phyloP scores from a whole-genome alignment of 35 echinoderm and acorn worm genomes.

The Hemicentrotus pulcherrimus region DNA sequence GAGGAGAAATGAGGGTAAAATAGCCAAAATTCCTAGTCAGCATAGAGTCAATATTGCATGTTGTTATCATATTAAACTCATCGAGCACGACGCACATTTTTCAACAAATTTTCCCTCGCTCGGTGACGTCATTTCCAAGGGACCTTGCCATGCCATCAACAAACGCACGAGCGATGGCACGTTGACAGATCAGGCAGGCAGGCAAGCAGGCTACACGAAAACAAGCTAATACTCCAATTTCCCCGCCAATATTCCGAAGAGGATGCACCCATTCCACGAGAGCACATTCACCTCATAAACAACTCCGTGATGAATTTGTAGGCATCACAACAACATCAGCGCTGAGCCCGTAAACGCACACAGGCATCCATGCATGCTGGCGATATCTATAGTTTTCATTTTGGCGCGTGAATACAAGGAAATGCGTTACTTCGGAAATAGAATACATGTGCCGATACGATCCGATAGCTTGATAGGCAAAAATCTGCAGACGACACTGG shows the following conservation, averaged over 20 bases:
- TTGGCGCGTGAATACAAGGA: background rate
- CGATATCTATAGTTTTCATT: background rate
- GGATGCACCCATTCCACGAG: background rate
- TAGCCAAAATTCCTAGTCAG: no score
- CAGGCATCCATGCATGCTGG: background rate
- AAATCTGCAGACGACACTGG: background rate
- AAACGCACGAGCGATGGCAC: background rate
- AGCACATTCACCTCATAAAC: background rate
- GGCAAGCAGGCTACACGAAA: background rate
- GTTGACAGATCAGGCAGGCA: background rate
- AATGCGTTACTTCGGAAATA: background rate
- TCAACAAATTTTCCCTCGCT: background rate
- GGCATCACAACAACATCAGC: background rate
- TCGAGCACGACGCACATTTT: background rate
- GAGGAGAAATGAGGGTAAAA: no score
- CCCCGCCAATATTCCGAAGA: background rate
- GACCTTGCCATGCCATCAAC: background rate
- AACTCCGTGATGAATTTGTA: background rate
- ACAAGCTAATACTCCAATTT: background rate
- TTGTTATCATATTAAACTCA: no score
- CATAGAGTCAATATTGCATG: no score
- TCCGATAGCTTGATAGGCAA: background rate
- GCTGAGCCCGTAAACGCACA: background rate
- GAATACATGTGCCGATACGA: background rate
- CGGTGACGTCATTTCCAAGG: background rate